Conservation (phyloP, 2,888 invertebrate species). For the Amphipyra berbera region DNA sequence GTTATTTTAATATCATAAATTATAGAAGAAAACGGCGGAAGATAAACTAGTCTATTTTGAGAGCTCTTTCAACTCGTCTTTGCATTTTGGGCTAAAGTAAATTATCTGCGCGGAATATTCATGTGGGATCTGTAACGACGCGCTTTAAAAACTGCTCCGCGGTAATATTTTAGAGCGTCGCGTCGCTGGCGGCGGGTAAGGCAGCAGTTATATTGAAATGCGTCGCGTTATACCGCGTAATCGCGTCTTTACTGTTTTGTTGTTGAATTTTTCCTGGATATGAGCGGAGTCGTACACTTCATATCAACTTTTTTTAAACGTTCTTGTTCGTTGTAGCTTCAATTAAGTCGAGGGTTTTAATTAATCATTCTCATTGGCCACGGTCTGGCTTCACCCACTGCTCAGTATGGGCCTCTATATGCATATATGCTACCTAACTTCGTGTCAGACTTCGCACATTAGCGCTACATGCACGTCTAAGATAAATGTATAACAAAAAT, state of each 20-base stretch:
- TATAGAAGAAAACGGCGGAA: conserved; percentile 1
- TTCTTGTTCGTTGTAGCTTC: too few relatives aligned
- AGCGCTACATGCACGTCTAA: not conserved
- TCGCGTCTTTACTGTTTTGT: not conserved
- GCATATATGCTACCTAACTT: too few relatives aligned
- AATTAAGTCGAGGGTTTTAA: too few relatives aligned
- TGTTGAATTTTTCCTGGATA: too few relatives aligned
- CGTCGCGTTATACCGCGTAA: not conserved
- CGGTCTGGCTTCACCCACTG: too few relatives aligned
- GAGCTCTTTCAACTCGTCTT: conserved; percentile 19
- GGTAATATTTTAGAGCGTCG: conserved; percentile 15
- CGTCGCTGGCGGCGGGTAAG: not conserved
- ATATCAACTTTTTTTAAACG: too few relatives aligned
- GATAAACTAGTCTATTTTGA: conserved; percentile 8
- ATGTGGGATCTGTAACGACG: conserved; percentile 28
- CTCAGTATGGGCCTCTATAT: too few relatives aligned
- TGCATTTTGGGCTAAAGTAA: conserved; percentile 13
- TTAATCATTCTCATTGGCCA: too few relatives aligned
- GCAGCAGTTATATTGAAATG: not conserved
- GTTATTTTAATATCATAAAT: conserved; percentile 19
- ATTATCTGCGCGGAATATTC: conserved; percentile 46
- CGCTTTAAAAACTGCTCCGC: conserved; percentile 27
- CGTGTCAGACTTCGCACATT: too few relatives aligned
- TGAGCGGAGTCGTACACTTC: too few relatives aligned
- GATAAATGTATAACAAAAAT: too few relatives aligned